phyloP scores from a whole-genome alignment of 2,797 vertebrate species.

The Miichthys miiuy region DNA sequence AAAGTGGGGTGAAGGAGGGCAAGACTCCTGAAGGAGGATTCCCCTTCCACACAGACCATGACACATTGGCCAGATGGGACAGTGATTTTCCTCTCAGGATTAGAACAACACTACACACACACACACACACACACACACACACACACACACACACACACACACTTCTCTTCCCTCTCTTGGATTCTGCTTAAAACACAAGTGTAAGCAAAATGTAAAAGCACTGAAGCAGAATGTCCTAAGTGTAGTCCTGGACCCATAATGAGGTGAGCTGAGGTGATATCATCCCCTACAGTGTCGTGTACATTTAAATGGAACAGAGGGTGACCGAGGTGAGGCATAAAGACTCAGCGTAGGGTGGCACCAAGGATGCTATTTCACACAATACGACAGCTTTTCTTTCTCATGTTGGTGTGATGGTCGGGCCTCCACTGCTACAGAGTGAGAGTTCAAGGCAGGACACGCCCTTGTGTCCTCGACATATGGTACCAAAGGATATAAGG shows the following conservation, averaged over 20 bases:
- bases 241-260: background rate
- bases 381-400: background rate
- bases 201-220: constrained; percentile 4
- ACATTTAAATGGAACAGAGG: background rate
- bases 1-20: constrained; percentile 21
- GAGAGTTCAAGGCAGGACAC: background rate
- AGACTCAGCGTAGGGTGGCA: background rate
- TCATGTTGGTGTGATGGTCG: background rate
- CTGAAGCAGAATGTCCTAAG: background rate
- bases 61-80: constrained; percentile 70
- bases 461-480: constrained; percentile 1
- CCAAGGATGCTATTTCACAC: background rate
- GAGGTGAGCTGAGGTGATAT: constrained; percentile 24
- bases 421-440: background rate
- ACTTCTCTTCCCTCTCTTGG: background rate
- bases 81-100: constrained; percentile 62
- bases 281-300: background rate
- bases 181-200: constrained; percentile 13
- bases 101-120: constrained; percentile 30
- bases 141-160: constrained; percentile 7
- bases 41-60: constrained; percentile 22
- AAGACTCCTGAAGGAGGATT: constrained; percentile 49
- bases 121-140: background rate
- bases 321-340: background rate
- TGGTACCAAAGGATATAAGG: constrained; percentile 29